A percentile compares a stretch with the other conserved stretches of the same genome.
Conservation (phyloP, 2,888 invertebrate genomes). For the Pseudeuparius sepicola region DNA sequence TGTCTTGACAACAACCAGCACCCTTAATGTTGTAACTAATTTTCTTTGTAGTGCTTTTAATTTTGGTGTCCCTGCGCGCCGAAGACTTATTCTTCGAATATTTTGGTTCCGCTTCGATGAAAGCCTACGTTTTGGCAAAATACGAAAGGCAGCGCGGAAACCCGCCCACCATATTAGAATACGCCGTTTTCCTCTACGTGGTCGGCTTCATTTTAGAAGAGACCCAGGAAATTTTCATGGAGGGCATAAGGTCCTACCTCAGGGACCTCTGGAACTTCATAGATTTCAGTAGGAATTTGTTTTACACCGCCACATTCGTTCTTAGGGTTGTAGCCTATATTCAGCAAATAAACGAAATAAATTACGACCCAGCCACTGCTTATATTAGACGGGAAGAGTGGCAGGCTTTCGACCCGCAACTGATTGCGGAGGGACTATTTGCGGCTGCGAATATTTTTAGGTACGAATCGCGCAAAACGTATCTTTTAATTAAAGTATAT, state of each 20-base stretch:
- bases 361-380: slow-evolving; percentile 55
- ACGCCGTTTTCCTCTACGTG: slow-evolving; percentile 75
- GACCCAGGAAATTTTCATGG: slow-evolving; percentile 78
- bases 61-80: slow-evolving; percentile 84
- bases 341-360: slow-evolving; percentile 63
- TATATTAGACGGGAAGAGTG: slow-evolving; percentile 76
- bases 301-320: slow-evolving; percentile 67
- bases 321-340: slow-evolving; percentile 62
- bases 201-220: slow-evolving; percentile 88
- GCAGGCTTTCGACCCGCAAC: slow-evolving; percentile 88
- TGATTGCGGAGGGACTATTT: slow-evolving; percentile 87
- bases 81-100: slow-evolving; percentile 65
- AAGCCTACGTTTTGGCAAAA: slow-evolving; percentile 48
- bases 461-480: slow-evolving; percentile 32
- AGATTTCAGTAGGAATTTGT: slow-evolving; percentile 81
- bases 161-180: slow-evolving; percentile 73
- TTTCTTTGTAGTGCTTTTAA: slow-evolving; percentile 63
- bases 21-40: too few species aligned
- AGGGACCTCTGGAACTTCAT: slow-evolving; percentile 96
- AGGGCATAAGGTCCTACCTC: slow-evolving; percentile 78
- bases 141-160: slow-evolving; percentile 70
- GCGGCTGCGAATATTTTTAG: slow-evolving; percentile 92
- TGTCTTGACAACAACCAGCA: too few species aligned
- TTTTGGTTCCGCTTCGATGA: slow-evolving; percentile 63
- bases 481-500: neutral